Conservation (phyloP, 2,888 invertebrate species). For the Chironomus tentans region DNA sequence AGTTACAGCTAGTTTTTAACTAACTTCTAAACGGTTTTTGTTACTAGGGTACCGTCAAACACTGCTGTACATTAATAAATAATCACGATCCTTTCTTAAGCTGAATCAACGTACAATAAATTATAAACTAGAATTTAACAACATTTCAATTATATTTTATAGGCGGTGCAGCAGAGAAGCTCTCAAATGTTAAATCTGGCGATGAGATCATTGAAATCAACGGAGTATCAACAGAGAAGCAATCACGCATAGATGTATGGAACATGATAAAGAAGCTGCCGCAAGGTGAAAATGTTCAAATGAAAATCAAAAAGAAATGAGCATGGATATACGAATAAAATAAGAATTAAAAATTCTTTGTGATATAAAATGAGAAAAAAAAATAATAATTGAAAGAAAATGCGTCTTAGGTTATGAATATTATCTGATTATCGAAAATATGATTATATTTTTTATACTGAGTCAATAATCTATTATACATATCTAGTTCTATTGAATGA, state of each 20-base stretch:
- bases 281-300: slow-evolving; percentile 48
- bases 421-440: too few species aligned
- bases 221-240: slow-evolving; percentile 65
- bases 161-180: slow-evolving; percentile 87
- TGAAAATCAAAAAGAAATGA: slow-evolving; percentile 2
- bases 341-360: not conserved
- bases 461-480: not conserved
- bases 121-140: too few species aligned
- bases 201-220: slow-evolving; percentile 82
- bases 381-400: not conserved
- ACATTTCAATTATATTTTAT: slow-evolving; percentile 31
- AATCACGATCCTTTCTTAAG: too few species aligned
- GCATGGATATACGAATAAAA: not conserved
- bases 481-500: too few species aligned
- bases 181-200: slow-evolving; percentile 70
- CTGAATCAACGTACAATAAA: too few species aligned
- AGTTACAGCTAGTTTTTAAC: too few species aligned
- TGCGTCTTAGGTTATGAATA: too few species aligned
- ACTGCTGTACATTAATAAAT: too few species aligned
- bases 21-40: too few species aligned
- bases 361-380: not conserved
- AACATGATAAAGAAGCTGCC: slow-evolving; percentile 82
- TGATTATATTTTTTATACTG: not conserved
- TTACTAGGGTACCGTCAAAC: too few species aligned
- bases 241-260: slow-evolving; percentile 93